Evolutionary conservation across 2,888 invertebrate genomes (phyloP).

Genomic region (Calameuta idolon): DNA sequence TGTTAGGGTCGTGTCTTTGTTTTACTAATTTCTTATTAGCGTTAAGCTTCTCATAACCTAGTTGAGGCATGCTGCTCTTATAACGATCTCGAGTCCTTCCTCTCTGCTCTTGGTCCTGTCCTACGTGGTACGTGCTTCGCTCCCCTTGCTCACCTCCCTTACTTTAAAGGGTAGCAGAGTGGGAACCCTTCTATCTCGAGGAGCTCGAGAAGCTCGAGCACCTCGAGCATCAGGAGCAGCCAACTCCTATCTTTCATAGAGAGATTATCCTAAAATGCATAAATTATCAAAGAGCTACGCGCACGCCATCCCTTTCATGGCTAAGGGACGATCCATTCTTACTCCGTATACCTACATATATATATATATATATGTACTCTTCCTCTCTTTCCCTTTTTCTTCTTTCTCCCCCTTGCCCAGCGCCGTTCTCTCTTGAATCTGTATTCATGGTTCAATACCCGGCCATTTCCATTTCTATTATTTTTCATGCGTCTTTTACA

Average conservation of each 20-base stretch:
- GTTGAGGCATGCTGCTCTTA: conserved; percentile 22
- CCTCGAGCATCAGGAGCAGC: conserved; percentile 32
- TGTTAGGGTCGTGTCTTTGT: conserved; percentile 38
- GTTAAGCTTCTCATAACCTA: conserved; percentile 30
- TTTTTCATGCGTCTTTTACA: background rate
- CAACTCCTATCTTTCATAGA: conserved; percentile 44
- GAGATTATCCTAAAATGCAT: conserved; percentile 57
- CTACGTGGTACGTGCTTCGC: conserved; percentile 2
- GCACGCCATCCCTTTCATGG: background rate
- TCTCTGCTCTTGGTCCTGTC: conserved; percentile 16
- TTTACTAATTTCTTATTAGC: conserved; percentile 46
- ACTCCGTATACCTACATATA: background rate
- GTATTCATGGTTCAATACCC: background rate
- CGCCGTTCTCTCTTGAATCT: background rate
- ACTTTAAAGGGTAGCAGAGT: conserved; percentile 10
- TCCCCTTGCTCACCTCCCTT: conserved; percentile 2
- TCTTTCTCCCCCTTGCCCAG: no score
- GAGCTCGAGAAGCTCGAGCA: conserved; percentile 23
- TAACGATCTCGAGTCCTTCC: conserved; percentile 18
- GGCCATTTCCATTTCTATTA: background rate
- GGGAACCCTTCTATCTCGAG: background rate
- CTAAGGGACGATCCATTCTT: background rate
- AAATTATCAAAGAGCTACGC: conserved; percentile 47
- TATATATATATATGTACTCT: background rate
- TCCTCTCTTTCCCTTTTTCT: background rate